phyloP scores from a whole-genome alignment of 2,888 invertebrate species.

The Pandemis corylana region DNA sequence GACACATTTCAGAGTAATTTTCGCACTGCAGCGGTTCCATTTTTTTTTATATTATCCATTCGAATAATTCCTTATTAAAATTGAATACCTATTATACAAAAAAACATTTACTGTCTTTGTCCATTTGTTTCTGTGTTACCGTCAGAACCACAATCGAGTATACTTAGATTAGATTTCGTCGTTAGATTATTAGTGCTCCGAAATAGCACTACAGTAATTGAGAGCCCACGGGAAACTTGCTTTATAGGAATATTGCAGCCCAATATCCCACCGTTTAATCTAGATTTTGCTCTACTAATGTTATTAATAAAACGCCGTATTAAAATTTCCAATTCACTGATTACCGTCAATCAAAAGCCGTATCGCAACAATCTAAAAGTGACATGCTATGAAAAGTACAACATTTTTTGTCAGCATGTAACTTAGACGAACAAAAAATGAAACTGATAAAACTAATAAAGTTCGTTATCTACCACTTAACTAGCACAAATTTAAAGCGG shows the following conservation, averaged over 20 bases:
- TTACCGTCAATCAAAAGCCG: conserved; percentile 14
- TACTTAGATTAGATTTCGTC: neutral
- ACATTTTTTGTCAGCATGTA: conserved; percentile 20
- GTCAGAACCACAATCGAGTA: neutral
- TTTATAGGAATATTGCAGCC: neutral
- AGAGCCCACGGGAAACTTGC: conserved; percentile 1
- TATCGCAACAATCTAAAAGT: conserved; percentile 28
- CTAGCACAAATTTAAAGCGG: conserved; percentile 22
- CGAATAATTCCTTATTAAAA: no score
- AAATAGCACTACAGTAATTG: neutral
- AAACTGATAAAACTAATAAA: conserved; percentile 14
- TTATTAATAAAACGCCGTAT: neutral
- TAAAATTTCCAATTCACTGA: conserved; percentile 10
- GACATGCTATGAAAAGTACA: conserved; percentile 30
- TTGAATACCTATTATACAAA: no score
- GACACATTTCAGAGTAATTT: no score
- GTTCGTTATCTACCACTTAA: conserved; percentile 26
- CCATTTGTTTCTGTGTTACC: neutral
- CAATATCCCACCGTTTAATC: neutral
- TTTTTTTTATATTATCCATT: no score
- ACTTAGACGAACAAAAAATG: conserved; percentile 23
- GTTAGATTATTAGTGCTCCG: neutral
- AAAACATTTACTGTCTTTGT: neutral
- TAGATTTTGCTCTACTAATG: neutral
- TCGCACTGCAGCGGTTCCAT: no score